Conservation (phyloP, 2,888 invertebrate species). For the Papilio gigon region DNA sequence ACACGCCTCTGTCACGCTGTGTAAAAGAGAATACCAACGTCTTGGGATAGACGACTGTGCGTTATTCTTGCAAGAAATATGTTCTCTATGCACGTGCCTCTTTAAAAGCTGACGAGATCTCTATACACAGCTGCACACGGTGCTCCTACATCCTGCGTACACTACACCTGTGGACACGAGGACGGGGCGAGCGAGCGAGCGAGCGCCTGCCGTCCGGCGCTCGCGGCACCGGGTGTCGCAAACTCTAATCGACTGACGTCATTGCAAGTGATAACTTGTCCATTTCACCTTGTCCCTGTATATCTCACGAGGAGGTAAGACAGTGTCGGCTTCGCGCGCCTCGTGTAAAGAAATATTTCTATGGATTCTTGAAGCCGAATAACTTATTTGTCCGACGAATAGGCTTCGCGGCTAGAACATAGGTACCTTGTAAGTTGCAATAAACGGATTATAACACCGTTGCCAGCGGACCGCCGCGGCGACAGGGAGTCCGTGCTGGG, state of each 20-base stretch:
- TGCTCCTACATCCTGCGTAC: no score
- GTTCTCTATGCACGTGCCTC: neutral
- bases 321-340: neutral
- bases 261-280: neutral
- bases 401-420: neutral
- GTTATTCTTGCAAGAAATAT: neutral
- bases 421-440: neutral
- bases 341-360: neutral
- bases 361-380: conserved; percentile 25
- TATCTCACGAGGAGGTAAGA: neutral
- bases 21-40: neutral
- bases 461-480: neutral
- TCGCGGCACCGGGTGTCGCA: neutral
- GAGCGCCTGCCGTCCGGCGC: neutral
- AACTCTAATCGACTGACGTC: neutral
- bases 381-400: neutral
- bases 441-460: neutral
- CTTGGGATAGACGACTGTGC: neutral
- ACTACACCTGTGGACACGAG: no score
- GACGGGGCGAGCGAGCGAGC: no score
- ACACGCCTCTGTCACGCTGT: neutral
- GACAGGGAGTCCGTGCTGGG: neutral
- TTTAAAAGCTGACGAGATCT: no score
- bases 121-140: no score
- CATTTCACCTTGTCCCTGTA: neutral